Evolutionary conservation across 2,113 vertebrate genomes (phyloP).

Genomic region (Phylloscopus trochiloides): DNA sequence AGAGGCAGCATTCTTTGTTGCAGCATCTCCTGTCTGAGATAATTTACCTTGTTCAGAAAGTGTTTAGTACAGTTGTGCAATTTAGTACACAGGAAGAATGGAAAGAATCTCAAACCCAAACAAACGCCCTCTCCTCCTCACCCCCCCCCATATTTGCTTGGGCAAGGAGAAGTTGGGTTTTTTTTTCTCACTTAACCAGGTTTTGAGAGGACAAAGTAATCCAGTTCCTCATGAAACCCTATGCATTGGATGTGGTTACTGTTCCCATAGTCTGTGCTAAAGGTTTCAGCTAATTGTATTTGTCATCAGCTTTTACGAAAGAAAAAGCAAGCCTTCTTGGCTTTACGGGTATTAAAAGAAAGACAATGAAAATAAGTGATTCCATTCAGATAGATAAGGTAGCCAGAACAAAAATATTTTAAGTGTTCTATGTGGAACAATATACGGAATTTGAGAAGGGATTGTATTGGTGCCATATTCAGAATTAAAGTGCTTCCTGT

Average conservation of each 20-base stretch:
- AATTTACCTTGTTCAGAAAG: neutral
- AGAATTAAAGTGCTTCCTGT: neutral
- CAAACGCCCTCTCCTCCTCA: neutral
- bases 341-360: neutral
- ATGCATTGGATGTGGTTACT: neutral
- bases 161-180: rapidly evolving
- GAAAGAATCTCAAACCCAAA: neutral
- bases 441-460: neutral
- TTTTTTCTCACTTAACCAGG: neutral
- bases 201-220: neutral
- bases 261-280: neutral
- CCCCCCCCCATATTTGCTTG: neutral
- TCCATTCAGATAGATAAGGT: neutral
- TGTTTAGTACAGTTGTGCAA: neutral
- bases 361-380: neutral
- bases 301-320: neutral
- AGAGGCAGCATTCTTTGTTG: neutral
- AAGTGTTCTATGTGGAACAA: neutral
- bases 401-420: neutral
- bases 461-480: neutral
- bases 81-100: neutral
- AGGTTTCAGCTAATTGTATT: neutral
- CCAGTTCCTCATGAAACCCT: neutral
- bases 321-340: neutral
- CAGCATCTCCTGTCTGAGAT: neutral